Percentiles rank a stretch among this genome's conserved stretches.
These are phyloP conservation scores for Rhineura floridana DNA, from an alignment of 2,113 vertebrate genomes.

Conservation along the genomic window DNA sequence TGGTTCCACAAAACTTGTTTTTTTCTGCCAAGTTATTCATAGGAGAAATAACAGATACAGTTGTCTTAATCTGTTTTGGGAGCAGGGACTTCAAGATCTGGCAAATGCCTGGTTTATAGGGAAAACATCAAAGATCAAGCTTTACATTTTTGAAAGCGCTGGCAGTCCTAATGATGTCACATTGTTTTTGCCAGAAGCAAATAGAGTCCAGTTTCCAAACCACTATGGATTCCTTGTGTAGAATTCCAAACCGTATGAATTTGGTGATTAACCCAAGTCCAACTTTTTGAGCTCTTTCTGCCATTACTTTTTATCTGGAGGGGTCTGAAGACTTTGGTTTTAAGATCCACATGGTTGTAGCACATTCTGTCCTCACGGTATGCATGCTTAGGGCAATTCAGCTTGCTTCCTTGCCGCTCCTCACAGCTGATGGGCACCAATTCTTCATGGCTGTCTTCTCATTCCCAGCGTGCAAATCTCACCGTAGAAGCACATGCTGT, in stretches of 20 bases:
- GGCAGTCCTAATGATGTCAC: conserved; percentile 58
- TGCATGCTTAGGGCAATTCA: background rate
- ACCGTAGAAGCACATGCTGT: background rate
- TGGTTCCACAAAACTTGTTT: conserved; percentile 52
- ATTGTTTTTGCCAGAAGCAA: conserved; percentile 69
- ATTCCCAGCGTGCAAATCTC: too few species aligned
- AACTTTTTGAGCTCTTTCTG: conserved; percentile 43
- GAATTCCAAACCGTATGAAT: background rate
- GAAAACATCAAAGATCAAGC: conserved; percentile 44
- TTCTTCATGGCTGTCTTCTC: background rate
- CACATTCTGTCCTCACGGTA: too few species aligned
- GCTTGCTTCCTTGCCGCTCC: background rate
- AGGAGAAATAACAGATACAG: conserved; percentile 44
- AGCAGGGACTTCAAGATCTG: conserved; percentile 48
- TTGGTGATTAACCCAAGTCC: background rate
- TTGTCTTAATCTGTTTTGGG: conserved; percentile 18
- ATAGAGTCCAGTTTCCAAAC: background rate
- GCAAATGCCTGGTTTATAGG: conserved; percentile 50
- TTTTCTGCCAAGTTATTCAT: conserved; percentile 36
- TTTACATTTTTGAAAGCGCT: conserved; percentile 64
- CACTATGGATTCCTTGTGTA: conserved; percentile 51
- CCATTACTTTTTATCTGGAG: conserved; percentile 58
- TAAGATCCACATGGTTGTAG: fast-evolving
- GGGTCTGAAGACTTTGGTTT: conserved; percentile 3
- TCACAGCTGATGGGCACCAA: background rate